Base-by-base conservation (phyloP, 2,113 vertebrate genomes). In the Mixornis gularis region DNA sequence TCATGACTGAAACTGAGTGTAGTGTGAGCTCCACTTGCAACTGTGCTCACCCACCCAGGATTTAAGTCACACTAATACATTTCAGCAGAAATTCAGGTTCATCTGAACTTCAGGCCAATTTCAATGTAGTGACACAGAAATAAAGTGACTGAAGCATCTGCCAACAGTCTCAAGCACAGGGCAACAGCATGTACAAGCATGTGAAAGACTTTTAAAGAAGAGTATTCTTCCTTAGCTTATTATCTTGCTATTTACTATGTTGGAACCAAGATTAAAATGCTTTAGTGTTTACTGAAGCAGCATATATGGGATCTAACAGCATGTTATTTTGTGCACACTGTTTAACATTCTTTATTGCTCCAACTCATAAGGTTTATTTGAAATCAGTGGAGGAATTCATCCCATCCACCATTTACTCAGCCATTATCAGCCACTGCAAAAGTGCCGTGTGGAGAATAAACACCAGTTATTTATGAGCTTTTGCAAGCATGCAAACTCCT, bases 211-310 rank as follows among this genome's bases (percentile, higher is more conserved):
- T 95, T 69, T 92, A 89, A 95, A 85, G 70, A 87, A 69, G 8
- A 93, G 17, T 69, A 68, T 92, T 94, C 71, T 85, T 95, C 79
- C 87, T 92, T 85, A 89, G 71, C 69, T 96, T 96, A 94, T 95
- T 96, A 95, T 95, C 90, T 95, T 90, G 62, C 93, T 94, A 78
- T 95, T 96, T 94, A 93, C 78, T 89, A 76, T 59, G 59, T 74
- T 94, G 92, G 92, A 95, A 93, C 80, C 62, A 79, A 97, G 92
- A 96, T 96, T 96, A 95, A 96, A 96, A 95, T 92, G 87, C 82
- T 91, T 97, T 95, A 97, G 86, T 97, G 96, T 93, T 96, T 95
- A 97, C 96, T 96, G 97, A 94, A 95, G 96, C 96, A 96, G 92
- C 69, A 90, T 96, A 94, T 92, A 96, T n/a, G 58, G 78, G 79